phyloP scores from a whole-genome alignment of 2,888 invertebrate species.

The Clunio marinus region DNA sequence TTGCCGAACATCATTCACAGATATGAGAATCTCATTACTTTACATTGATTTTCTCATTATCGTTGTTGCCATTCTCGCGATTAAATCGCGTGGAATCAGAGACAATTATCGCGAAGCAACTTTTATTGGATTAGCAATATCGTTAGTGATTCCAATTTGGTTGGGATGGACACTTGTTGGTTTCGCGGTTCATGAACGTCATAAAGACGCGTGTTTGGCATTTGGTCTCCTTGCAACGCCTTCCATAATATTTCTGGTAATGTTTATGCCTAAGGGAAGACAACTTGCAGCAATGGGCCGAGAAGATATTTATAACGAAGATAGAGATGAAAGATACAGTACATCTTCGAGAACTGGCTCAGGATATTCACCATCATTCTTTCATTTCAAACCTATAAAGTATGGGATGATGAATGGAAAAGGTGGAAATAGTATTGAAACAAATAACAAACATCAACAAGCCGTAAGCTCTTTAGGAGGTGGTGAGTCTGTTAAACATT shows the following conservation, averaged over 20 bases:
- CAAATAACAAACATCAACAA: constrained; percentile 56
- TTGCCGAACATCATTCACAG: constrained; percentile 66
- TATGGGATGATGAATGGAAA: constrained; percentile 61
- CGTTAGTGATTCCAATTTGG: constrained; percentile 83
- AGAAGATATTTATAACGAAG: constrained; percentile 77
- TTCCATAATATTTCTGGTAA: constrained; percentile 79
- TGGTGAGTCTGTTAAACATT: constrained; percentile 41
- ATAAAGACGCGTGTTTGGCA: constrained; percentile 83
- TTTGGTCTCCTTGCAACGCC: constrained; percentile 83
- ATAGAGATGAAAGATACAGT: constrained; percentile 76
- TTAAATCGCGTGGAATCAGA: constrained; percentile 80
- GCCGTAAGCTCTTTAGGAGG: constrained; percentile 47
- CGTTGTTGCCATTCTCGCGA: constrained; percentile 77
- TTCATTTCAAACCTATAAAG: constrained; percentile 86
- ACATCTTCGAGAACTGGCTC: constrained; percentile 67
- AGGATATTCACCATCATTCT: constrained; percentile 86
- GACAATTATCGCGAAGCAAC: constrained; percentile 92
- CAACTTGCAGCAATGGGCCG: constrained; percentile 89
- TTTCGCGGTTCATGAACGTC: constrained; percentile 69
- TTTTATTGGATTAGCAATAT: constrained; percentile 84
- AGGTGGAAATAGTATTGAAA: constrained; percentile 50
- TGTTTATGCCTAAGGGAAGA: constrained; percentile 91
- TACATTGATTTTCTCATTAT: constrained; percentile 81
- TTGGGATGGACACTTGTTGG: constrained; percentile 80
- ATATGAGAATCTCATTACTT: constrained; percentile 71